Conservation (phyloP, 2,888 invertebrate genomes). For the Fabriciana adippe region DNA sequence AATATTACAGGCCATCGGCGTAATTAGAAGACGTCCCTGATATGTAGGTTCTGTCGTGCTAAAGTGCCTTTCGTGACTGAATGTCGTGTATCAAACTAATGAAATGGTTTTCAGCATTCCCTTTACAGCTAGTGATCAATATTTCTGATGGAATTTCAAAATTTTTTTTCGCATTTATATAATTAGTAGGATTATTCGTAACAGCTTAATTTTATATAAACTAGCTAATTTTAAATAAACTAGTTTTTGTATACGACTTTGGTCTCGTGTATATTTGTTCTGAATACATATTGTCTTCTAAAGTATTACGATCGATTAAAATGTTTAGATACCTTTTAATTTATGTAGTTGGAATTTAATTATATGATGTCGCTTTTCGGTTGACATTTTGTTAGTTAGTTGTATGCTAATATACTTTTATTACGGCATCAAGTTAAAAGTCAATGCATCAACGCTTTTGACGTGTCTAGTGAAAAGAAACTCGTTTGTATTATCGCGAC, state of each 20-base stretch:
- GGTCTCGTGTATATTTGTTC: too few relatives aligned
- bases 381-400: too few relatives aligned
- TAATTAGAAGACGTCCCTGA: slow-evolving; percentile 36
- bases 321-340: too few relatives aligned
- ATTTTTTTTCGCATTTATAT: too few relatives aligned
- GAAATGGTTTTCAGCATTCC: slow-evolving; percentile 53
- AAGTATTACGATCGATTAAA: too few relatives aligned
- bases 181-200: too few relatives aligned
- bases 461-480: slow-evolving; percentile 46
- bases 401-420: neutral
- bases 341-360: too few relatives aligned
- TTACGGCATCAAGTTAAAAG: slow-evolving; percentile 11
- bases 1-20: slow-evolving; percentile 22
- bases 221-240: too few relatives aligned
- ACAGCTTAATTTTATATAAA: too few relatives aligned
- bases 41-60: slow-evolving; percentile 27
- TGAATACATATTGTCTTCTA: too few relatives aligned
- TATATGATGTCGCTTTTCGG: too few relatives aligned
- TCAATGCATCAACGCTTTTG: slow-evolving; percentile 27
- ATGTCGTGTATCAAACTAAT: slow-evolving; percentile 60
- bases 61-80: slow-evolving; percentile 55
- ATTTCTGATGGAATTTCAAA: neutral
- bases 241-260: too few relatives aligned
- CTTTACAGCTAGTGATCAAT: slow-evolving; percentile 28
- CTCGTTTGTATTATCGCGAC: slow-evolving; percentile 68